Evolutionary conservation across 2,113 vertebrate genomes (phyloP), one percentile per base, ranked within the genome.

Genomic region (Phoxinus phoxinus): DNA sequence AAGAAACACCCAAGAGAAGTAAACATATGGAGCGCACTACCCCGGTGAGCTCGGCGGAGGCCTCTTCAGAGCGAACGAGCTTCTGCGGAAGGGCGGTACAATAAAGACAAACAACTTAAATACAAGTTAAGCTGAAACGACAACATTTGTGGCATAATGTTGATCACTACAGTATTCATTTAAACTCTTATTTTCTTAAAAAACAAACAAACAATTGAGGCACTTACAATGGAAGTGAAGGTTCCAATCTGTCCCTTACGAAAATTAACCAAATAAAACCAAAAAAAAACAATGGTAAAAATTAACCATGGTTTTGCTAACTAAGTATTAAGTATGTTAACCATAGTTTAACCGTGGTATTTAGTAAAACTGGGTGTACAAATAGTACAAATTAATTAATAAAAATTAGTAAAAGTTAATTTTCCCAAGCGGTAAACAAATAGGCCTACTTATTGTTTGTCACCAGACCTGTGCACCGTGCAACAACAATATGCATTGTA

Each of bases 1-100:
- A 84, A 59, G 59, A 81, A 65, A 81, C 15, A n/a, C 78, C 59
- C 59, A 77, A 46, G 84, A 80, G 72, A 44, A 81, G 67, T 71
- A 65, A 84, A 83, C 56, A 76, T 72, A 53, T 25, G 41, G 79
- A 72, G 72, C 69, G 30, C 76, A 83, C 79, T 71, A 85, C 41
- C 56, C 59, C 6, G 71, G 67, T 85, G 83, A 61, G 78, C 71
- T 85, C 48, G 37, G 44, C 25, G 63, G 30, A 84, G 73, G 74
- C 56, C 30, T 37, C 73, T 83, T 79, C 35, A 74, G 79, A 79
- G 72, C 15, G 81, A n/a, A 41, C 7, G 46, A 63, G 73, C 30
- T 59, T n/a, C 73, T 59, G 30, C 30, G 15, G 19, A 74, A 32
- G 41, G 67, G 69, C 81, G 13, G 11, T 48, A 56, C 46, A 51